phyloP scores from a whole-genome alignment of 2,113 vertebrate genomes.

The Etia nguti region DNA sequence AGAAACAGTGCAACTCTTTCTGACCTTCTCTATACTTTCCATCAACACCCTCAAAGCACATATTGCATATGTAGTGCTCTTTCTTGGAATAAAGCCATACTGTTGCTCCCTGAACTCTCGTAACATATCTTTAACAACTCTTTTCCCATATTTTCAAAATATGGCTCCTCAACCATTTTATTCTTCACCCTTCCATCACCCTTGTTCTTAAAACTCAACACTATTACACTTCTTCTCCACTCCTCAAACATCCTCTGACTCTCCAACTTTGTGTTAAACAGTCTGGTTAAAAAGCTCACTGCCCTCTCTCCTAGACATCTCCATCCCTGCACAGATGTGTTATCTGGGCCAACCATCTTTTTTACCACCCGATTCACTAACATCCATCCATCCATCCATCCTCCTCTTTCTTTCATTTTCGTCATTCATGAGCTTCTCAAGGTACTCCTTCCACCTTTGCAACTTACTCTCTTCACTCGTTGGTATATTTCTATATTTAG shows the following conservation, averaged over 20 bases:
- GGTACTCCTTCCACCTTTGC: not conserved
- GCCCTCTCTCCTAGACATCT: not conserved
- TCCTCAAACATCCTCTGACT: not conserved
- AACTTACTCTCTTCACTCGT: not conserved
- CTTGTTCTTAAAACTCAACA: not conserved
- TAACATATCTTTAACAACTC: accelerated
- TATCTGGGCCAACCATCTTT: not conserved
- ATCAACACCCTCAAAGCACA: not conserved
- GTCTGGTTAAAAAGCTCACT: not conserved
- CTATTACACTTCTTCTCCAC: not conserved
- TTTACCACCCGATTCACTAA: not conserved
- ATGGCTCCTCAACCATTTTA: accelerated
- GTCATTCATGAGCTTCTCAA: accelerated
- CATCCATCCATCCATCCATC: not conserved
- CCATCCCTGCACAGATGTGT: not conserved
- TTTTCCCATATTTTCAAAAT: not conserved
- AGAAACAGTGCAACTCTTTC: not conserved
- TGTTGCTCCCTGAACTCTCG: accelerated
- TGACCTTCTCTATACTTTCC: not conserved
- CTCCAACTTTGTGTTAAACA: not conserved
- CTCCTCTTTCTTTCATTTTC: not conserved
- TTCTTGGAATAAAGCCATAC: not conserved
- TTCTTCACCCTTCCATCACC: too few species aligned
- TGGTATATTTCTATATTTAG: not conserved
- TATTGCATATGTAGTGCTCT: not conserved